phyloP scores from a whole-genome alignment of 2,888 invertebrate genomes.

The Pheosia tremula region DNA sequence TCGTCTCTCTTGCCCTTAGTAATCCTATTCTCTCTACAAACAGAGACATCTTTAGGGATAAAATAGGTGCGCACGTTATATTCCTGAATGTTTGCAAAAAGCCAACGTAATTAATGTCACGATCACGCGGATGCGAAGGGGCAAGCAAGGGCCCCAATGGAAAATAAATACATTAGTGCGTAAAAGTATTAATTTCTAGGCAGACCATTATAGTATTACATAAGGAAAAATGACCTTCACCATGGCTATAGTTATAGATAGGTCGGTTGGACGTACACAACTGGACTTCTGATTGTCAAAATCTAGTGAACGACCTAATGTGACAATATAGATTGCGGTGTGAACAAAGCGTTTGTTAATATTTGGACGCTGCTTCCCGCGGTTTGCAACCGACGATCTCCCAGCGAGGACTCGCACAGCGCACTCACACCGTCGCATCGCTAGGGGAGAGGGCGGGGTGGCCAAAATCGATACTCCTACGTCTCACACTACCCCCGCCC shows the following conservation, averaged over 20 bases:
- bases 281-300: background rate
- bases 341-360: slow-evolving; percentile 71
- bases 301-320: slow-evolving; percentile 23
- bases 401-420: slow-evolving; percentile 65
- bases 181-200: slow-evolving; percentile 19
- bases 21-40: background rate
- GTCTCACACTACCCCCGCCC: slow-evolving; percentile 71
- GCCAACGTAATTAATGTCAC: slow-evolving; percentile 36
- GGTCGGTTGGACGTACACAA: background rate
- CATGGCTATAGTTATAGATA: background rate
- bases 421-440: slow-evolving; percentile 81
- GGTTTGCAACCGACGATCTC: slow-evolving; percentile 62
- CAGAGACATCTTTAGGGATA: background rate
- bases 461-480: slow-evolving; percentile 82
- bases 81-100: slow-evolving; percentile 27
- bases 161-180: slow-evolving; percentile 24
- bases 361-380: slow-evolving; percentile 59
- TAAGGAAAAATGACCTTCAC: background rate
- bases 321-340: slow-evolving; percentile 48
- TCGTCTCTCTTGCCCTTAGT: background rate
- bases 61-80: slow-evolving; percentile 12
- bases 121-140: slow-evolving; percentile 27
- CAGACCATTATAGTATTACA: background rate
- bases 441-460: slow-evolving; percentile 77
- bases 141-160: slow-evolving; percentile 31